These are phyloP conservation scores for Endotricha flammealis DNA, from an alignment of 2,888 invertebrate genomes.

Conservation along the genomic window DNA sequence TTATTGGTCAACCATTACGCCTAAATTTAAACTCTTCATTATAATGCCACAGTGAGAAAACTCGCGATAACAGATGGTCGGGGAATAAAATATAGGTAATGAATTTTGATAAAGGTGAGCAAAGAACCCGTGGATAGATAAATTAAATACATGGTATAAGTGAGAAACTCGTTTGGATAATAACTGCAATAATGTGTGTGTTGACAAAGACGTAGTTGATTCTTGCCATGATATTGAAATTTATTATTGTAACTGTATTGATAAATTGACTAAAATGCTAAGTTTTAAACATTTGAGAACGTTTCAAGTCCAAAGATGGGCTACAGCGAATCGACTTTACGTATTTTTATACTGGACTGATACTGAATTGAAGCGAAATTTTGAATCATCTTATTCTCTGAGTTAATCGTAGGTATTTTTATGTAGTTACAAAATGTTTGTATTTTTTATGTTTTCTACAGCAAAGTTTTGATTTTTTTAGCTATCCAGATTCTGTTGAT, in stretches of 20 bases:
- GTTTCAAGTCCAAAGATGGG: no score
- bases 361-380: no score
- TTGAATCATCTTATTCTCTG: no score
- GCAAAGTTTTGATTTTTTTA: no score
- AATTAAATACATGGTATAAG: constrained; percentile 35
- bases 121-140: constrained; percentile 40
- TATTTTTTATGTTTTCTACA: no score
- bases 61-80: constrained; percentile 60
- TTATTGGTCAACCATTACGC: constrained; percentile 77
- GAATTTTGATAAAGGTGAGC: constrained; percentile 63
- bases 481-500: no score
- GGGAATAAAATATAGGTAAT: constrained; percentile 71
- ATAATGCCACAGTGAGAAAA: constrained; percentile 73
- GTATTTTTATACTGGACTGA: no score
- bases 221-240: constrained; percentile 35
- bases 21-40: constrained; percentile 79
- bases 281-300: no score
- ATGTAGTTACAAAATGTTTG: no score
- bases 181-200: constrained; percentile 38
- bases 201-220: constrained; percentile 40
- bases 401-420: no score
- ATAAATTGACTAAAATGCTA: constrained; percentile 17
- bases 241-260: constrained; percentile 28
- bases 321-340: no score
- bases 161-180: constrained; percentile 38